Evolutionary conservation across 2,113 vertebrate genomes (phyloP), one percentile per base, ranked within the genome.

Genomic region (Agelaius tricolor): DNA sequence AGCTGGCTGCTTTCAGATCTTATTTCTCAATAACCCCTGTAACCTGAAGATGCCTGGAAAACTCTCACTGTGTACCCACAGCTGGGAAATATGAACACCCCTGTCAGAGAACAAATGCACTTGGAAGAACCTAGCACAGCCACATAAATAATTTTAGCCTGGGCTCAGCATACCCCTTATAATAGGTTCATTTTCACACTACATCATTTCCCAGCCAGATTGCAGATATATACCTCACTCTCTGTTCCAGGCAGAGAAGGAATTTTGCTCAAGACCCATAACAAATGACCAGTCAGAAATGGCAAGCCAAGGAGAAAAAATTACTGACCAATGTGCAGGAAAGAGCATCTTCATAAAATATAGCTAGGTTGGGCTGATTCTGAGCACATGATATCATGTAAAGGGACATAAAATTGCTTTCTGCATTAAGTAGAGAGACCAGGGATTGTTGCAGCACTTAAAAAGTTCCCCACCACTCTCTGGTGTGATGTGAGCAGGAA

Each of bases 91-190:
- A 66, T 10, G 52, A 92, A 75, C 75, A 68, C 39, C 79, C 55
- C 68, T 88, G 61, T 55, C 66, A 89, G 69, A 57, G 23, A 91
- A 81, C 8, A 96, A 94, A 91, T 57, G 35, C 39, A 68, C 69
- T 84, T 19, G 0, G 84, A 95, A 96, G 75, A 94, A 68, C 61
- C 10, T 6, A 44, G 24, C 52, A 77, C 4, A 78, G 72, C 5
- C 18, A 75, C 76, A 93, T 90, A 94, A 96, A 96, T 94, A 90
- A 93, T 83, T 91, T 89, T 72, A 95, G 69, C 41, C 90, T 89
- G 51, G 44, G 33, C 82, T 85, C 54, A 77, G 44, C 92, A 37
- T 35, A 75, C 46, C 58, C 68, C 51, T 67, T 79, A 89, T 87
- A 83, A 91, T 88, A 91, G 18, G 63, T 55, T 93, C 74, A 65